Percentiles rank a stretch among this genome's conserved stretches.
Conservation (phyloP, 2,888 invertebrate species). For the Chymomyza caudatula region DNA sequence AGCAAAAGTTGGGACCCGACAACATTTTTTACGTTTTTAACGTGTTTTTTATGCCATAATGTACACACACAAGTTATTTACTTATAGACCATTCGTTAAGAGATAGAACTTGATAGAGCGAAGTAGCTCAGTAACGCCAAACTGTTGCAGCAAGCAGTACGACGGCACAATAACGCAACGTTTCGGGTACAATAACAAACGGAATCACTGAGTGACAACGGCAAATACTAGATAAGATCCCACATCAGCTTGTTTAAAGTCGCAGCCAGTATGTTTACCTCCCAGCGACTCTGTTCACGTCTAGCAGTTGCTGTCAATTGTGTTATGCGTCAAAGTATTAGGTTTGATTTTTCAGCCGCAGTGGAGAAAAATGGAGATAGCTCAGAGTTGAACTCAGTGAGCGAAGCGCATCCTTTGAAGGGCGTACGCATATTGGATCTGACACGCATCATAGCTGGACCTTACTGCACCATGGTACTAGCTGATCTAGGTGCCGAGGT, state of each 20-base stretch:
- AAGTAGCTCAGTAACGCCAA: too few relatives aligned
- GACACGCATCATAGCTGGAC: conserved; percentile 94
- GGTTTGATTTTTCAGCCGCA: conserved; percentile 44
- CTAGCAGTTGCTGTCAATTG: conserved; percentile 23
- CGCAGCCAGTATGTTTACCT: conserved; percentile 23
- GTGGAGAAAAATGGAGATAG: conserved; percentile 4
- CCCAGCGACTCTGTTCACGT: conserved; percentile 22
- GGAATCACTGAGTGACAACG: conserved; percentile 13
- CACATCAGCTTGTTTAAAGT: background rate
- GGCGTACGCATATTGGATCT: conserved; percentile 88
- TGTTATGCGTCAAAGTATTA: conserved; percentile 34
- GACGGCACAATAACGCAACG: background rate
- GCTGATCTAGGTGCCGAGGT: conserved; percentile 96
- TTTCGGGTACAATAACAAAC: background rate
- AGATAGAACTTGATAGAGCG: background rate
- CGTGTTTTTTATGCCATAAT: too few relatives aligned
- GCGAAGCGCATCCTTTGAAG: conserved; percentile 81
- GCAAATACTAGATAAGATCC: conserved; percentile 5
- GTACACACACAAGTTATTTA: background rate
- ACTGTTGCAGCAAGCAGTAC: conserved; percentile 1
- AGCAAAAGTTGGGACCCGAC: too few relatives aligned
- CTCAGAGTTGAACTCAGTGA: conserved; percentile 18
- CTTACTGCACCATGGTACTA: conserved; percentile 95
- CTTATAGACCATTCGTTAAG: background rate
- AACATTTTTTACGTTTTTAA: too few relatives aligned